These are phyloP conservation scores for Hemibates koningsi DNA, from an alignment of 2,113 vertebrate species.

Conservation along the genomic window DNA sequence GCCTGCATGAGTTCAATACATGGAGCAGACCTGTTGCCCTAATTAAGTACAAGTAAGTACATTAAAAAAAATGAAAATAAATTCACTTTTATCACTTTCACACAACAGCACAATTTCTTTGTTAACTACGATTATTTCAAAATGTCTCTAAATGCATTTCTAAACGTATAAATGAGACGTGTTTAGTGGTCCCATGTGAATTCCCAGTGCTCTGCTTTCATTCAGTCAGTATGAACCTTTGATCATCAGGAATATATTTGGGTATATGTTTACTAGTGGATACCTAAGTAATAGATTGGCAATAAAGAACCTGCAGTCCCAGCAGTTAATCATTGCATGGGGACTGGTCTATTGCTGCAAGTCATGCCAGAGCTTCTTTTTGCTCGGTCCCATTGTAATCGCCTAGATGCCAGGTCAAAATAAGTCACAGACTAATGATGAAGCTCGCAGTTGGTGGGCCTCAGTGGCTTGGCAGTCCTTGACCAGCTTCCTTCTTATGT, in stretches of 20 bases:
- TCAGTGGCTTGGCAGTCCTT: slow-evolving; percentile 55
- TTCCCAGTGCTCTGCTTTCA: neutral
- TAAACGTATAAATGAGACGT: neutral
- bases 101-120: neutral
- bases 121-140: neutral
- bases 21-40: neutral
- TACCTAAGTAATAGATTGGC: neutral
- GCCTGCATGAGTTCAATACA: accelerated
- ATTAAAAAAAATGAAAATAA: neutral
- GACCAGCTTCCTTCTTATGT: slow-evolving; percentile 50
- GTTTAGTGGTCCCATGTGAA: neutral
- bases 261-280: neutral
- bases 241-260: neutral
- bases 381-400: neutral
- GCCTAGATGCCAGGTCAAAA: slow-evolving; percentile 42
- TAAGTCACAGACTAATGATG: slow-evolving; percentile 51
- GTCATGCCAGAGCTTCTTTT: neutral
- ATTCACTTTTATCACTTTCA: neutral
- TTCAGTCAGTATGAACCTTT: neutral
- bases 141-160: neutral
- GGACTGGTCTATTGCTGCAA: neutral
- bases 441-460: slow-evolving; percentile 40
- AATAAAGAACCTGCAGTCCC: neutral
- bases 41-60: neutral
- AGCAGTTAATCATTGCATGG: slow-evolving; percentile 2